phyloP scores from a whole-genome alignment of 2,113 vertebrate species.

The Eclectus roratus region DNA sequence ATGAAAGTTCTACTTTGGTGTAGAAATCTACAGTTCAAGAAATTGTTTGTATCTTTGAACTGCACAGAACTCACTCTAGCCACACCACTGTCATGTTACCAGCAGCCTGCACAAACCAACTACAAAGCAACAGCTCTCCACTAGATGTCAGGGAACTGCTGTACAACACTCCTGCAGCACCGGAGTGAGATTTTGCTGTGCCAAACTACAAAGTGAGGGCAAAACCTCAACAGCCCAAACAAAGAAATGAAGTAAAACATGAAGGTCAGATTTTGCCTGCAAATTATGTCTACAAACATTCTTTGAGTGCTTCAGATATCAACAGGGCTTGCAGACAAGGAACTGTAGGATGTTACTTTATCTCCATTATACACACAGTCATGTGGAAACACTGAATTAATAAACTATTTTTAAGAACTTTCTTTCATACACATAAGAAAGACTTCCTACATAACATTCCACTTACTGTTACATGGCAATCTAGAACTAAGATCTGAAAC shows the following conservation, averaged over 20 bases:
- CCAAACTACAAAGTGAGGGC: not conserved
- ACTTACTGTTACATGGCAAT: not conserved
- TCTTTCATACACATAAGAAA: not conserved
- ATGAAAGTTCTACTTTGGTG: not conserved
- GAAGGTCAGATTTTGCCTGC: not conserved
- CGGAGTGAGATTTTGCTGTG: accelerated
- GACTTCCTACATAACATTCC: not conserved
- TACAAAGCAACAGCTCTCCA: not conserved
- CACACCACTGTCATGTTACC: not conserved
- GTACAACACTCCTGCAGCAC: accelerated
- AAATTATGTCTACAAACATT: not conserved
- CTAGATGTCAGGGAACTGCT: conserved; percentile 20
- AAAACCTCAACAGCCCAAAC: not conserved
- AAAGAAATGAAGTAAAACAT: not conserved
- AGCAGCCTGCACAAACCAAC: not conserved
- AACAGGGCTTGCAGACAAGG: not conserved
- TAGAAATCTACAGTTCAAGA: not conserved
- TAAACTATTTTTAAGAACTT: not conserved
- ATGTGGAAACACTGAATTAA: not conserved
- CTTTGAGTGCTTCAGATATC: not conserved
- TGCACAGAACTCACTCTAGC: not conserved
- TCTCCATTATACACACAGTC: not conserved
- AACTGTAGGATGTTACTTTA: not conserved
- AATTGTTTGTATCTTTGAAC: accelerated
- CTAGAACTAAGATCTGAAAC: not conserved